Base-by-base conservation (phyloP, 2,797 vertebrate species). In the Emydoidea blandingii region DNA sequence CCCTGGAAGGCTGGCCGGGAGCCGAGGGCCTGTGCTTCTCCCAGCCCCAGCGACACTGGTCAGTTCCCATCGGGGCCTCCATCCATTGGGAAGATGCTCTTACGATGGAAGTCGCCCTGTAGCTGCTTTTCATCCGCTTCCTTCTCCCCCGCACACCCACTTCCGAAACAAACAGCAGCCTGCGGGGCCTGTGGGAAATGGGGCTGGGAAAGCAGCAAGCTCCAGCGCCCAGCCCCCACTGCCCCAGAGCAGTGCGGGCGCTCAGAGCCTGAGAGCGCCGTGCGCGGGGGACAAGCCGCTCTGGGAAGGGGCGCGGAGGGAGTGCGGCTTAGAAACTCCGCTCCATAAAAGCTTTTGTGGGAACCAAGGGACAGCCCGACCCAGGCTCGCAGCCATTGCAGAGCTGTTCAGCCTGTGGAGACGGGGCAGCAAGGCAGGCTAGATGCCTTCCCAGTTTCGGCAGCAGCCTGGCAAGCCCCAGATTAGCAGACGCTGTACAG, bases 151-250 rank as follows among this genome's bases (percentile, higher is more conserved):
- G 81, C 52, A 74, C 41, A 72, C 29, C 86, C 49, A 72, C 49
- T 65, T 86, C 81, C 59, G 5, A 76, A 83, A 54, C 56, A 80
- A 90, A 87, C 92, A 85, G 50, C 56, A 50, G 81, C 82, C 25
- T 31, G 34, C 68, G 49, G 85, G 90, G 79, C 72, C 88, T 62
- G 76, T 91, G 94, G 91, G 95, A 92, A 95, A 96, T 54, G 94
- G 97, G 96, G 95, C 96, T 96, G 92, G 95, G 95, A 18, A 78
- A 85, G 91, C 25, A 79, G 91, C 82, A 90, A n/a, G 86, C 78
- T 82, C 53, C 31, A 81, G 31, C 27, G 53, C n/a, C 47, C 65
- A 54, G 56, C 76, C 87, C 88, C 47, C n/a, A 6, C 65, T 6
- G 18, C n/a, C 65, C 19, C 19, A 19, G 68, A n/a, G n/a, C n/a